Conservation (phyloP, 2,888 invertebrate species). For the Byasa hedistus region DNA sequence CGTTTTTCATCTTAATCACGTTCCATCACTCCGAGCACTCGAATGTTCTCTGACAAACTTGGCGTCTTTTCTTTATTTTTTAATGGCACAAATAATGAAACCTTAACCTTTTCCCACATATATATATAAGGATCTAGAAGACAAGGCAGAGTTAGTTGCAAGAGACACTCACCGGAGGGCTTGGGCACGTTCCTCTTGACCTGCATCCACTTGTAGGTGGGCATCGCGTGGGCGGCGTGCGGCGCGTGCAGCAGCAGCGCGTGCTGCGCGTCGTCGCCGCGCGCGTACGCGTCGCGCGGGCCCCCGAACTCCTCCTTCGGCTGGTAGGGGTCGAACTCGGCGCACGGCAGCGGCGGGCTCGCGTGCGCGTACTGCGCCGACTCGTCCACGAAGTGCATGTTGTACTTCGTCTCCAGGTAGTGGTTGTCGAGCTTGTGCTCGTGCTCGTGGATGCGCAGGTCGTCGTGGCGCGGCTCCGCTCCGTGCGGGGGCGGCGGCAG, state of each 20-base stretch:
- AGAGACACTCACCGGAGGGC: conserved; percentile 86
- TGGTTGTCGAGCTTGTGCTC: conserved; percentile 74
- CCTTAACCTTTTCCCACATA: too few species aligned
- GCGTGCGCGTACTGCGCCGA: conserved; percentile 67
- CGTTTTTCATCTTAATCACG: too few species aligned
- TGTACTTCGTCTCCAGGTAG: conserved; percentile 77
- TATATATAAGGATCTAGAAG: too few species aligned
- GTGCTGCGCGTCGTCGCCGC: conserved; percentile 63
- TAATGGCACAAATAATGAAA: too few species aligned
- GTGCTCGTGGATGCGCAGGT: conserved; percentile 68
- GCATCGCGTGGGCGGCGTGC: conserved; percentile 83
- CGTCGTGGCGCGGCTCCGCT: conserved; percentile 78
- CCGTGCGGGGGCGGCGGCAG: conserved; percentile 78
- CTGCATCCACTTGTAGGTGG: conserved; percentile 99
- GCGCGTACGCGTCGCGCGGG: conserved; percentile 61
- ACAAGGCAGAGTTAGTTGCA: too few species aligned
- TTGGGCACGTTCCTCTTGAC: conserved; percentile 98
- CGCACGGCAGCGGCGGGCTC: conserved; percentile 73
- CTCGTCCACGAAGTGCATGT: conserved; percentile 75
- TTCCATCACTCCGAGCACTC: too few species aligned
- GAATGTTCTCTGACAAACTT: too few species aligned
- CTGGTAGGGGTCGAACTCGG: conserved; percentile 81
- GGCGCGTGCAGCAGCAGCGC: conserved; percentile 60
- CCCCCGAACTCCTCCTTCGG: conserved; percentile 82
- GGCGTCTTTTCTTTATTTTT: too few species aligned